phyloP scores from a whole-genome alignment of 2,797 vertebrate genomes.

The Lagorchestes hirsutus region DNA sequence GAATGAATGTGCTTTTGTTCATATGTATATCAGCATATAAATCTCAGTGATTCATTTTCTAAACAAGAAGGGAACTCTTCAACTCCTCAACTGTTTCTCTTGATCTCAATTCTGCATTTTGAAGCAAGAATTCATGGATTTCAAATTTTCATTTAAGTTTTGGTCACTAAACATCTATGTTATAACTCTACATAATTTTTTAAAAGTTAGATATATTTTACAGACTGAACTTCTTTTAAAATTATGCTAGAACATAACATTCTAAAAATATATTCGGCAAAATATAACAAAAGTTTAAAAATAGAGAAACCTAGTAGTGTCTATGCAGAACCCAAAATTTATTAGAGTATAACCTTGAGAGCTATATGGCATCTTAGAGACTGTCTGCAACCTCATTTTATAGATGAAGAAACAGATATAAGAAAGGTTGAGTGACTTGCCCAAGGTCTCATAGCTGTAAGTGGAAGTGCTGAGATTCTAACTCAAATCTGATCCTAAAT shows the following conservation, averaged over 20 bases:
- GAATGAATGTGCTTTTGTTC: neutral
- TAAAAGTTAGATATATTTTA: neutral
- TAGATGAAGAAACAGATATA: neutral
- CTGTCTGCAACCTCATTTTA: neutral
- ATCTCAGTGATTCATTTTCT: neutral
- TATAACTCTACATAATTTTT: neutral
- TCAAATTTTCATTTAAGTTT: neutral
- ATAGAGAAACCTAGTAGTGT: neutral
- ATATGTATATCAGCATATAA: neutral
- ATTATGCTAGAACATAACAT: neutral
- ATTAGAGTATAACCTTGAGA: neutral
- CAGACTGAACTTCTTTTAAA: neutral
- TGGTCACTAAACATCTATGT: neutral
- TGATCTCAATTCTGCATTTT: constrained; percentile 8
- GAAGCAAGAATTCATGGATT: constrained; percentile 25
- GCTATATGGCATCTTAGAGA: neutral
- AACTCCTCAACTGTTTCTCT: neutral
- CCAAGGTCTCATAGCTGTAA: neutral
- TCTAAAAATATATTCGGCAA: neutral
- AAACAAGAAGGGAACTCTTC: neutral
- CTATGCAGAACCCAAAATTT: neutral
- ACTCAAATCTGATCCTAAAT: neutral
- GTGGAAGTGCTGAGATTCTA: neutral
- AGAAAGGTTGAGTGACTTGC: neutral
- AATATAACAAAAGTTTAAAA: neutral